phyloP scores from a whole-genome alignment of 2,113 vertebrate species.

The Gasterosteus nipponicus region DNA sequence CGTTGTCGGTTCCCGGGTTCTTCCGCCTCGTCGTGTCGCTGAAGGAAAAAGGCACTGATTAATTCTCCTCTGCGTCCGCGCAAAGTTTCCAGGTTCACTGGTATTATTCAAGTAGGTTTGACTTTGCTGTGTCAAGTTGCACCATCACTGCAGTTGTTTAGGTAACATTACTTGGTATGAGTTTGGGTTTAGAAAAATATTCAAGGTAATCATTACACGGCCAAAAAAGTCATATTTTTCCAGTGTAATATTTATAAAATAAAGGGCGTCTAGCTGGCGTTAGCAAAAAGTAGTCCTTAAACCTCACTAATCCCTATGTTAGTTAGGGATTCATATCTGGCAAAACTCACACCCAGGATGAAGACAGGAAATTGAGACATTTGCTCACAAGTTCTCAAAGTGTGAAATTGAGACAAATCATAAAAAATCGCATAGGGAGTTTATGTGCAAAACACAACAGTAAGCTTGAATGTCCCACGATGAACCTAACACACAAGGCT shows the following conservation, averaged over 20 bases:
- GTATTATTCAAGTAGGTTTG: no score
- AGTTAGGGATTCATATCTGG: background rate
- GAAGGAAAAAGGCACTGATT: no score
- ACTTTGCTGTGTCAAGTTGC: no score
- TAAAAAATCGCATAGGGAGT: constrained; percentile 11
- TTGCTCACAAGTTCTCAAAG: constrained; percentile 16
- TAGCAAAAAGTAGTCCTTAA: background rate
- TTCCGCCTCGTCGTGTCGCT: no score
- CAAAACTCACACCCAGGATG: background rate
- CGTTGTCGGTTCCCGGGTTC: no score
- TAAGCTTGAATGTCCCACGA: constrained; percentile 25
- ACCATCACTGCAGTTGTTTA: no score
- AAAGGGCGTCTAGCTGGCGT: background rate
- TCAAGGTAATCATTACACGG: no score
- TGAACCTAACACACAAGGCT: background rate
- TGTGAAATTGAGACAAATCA: constrained; percentile 47
- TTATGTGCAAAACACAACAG: constrained; percentile 26
- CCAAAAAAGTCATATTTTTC: no score
- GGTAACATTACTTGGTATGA: no score
- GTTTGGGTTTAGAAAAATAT: no score
- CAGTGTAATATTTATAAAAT: background rate
- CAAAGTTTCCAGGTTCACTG: no score
- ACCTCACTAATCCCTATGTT: background rate
- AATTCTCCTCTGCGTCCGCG: no score
- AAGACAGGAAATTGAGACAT: constrained; percentile 27